These are phyloP conservation scores for Gryllus longicercus DNA, from an alignment of 2,888 invertebrate species.

Conservation along the genomic window DNA sequence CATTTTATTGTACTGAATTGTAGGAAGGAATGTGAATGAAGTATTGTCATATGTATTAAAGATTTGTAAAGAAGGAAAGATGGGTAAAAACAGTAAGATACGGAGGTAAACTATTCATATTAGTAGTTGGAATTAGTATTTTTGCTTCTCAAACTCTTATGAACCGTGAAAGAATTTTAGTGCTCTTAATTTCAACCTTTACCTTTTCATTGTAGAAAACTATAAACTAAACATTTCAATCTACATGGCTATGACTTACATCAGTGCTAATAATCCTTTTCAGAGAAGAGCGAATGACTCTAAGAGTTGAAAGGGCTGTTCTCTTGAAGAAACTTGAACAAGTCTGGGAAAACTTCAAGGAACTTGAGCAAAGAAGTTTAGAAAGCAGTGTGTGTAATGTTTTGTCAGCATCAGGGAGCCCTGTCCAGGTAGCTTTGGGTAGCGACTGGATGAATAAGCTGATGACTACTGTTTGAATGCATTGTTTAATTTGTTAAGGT, in stretches of 20 bases:
- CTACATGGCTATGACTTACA: constrained; percentile 22
- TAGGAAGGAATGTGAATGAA: neutral
- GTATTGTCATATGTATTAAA: too few relatives aligned
- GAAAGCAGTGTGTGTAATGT: constrained; percentile 11
- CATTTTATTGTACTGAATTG: too few relatives aligned
- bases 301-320: constrained; percentile 60
- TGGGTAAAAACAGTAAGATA: too few relatives aligned
- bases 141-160: neutral
- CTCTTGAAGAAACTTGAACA: constrained; percentile 60
- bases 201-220: too few relatives aligned
- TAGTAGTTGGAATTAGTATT: neutral
- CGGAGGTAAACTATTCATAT: too few relatives aligned
- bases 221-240: neutral
- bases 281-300: constrained; percentile 60
- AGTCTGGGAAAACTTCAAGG: constrained; percentile 61
- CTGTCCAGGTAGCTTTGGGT: neutral
- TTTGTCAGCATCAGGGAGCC: neutral
- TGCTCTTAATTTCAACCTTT: too few relatives aligned
- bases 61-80: too few relatives aligned
- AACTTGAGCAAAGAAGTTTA: constrained; percentile 38
- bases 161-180: neutral
- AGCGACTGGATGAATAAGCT: neutral
- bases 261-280: constrained; percentile 42
- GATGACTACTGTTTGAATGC: too few relatives aligned
- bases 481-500: too few relatives aligned